Evolutionary conservation across 2,113 vertebrate genomes (phyloP).

Genomic region (Hippocampus abdominalis): DNA sequence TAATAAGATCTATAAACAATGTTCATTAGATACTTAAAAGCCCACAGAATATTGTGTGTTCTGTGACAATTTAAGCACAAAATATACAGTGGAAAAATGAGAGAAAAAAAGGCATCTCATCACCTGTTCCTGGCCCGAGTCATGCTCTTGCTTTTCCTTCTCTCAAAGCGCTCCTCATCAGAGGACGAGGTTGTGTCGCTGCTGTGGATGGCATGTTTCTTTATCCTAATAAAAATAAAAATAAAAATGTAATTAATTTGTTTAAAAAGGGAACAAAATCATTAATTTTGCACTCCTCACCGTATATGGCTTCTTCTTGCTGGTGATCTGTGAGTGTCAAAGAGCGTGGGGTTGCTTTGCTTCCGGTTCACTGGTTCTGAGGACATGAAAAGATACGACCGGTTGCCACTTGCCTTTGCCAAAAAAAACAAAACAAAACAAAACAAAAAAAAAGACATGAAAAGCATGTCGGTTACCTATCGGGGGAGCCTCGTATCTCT

Average conservation of each 20-base stretch:
- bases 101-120: no score
- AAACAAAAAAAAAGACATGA: background rate
- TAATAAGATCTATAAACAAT: no score
- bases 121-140: slow-evolving; percentile 93
- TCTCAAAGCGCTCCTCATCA: slow-evolving; percentile 97
- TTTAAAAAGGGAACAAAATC: no score
- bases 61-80: no score
- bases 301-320: slow-evolving; percentile 98
- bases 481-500: slow-evolving; percentile 94
- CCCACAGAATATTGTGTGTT: no score
- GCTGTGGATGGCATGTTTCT: slow-evolving; percentile 98
- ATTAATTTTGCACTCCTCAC: slow-evolving; percentile 56
- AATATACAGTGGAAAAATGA: no score
- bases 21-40: no score
- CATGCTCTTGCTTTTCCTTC: slow-evolving; percentile 98
- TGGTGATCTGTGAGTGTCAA: slow-evolving; percentile 97
- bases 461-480: slow-evolving; percentile 77
- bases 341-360: slow-evolving; percentile 90
- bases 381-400: slow-evolving; percentile 20
- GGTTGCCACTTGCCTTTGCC: slow-evolving; percentile 13
- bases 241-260: no score
- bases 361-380: slow-evolving; percentile 95
- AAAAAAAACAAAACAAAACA: background rate
- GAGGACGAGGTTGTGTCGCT: slow-evolving; percentile 96
- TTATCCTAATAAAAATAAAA: slow-evolving; percentile 75